phyloP scores from a whole-genome alignment of 1,140 invertebrate species.

The Drosophila subobscura region DNA sequence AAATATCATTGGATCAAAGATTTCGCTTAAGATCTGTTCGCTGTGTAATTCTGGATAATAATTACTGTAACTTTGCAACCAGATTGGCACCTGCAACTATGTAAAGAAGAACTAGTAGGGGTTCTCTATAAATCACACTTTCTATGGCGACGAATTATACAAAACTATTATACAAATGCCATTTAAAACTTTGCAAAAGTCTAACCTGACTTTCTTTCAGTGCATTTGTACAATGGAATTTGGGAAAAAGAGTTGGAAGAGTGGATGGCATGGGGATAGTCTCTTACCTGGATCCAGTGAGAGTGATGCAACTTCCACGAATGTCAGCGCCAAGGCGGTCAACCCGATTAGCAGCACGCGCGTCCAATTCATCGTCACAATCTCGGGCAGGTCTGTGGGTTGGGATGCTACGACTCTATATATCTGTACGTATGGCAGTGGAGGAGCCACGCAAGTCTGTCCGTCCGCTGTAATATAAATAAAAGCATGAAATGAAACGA shows the following conservation, averaged over 20 bases:
- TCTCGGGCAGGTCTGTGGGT: neutral
- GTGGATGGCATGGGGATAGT: slow-evolving; percentile 1
- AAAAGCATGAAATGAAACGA: slow-evolving; percentile 47
- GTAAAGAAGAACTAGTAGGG: no score
- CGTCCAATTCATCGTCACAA: slow-evolving; percentile 74
- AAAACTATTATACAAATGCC: no score
- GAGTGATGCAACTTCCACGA: slow-evolving; percentile 78
- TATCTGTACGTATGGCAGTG: neutral
- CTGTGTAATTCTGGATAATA: no score
- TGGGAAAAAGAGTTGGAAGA: slow-evolving; percentile 3
- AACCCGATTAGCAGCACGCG: slow-evolving; percentile 69
- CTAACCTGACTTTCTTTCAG: neutral
- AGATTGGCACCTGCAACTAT: no score
- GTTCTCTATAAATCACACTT: no score
- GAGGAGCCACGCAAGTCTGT: slow-evolving; percentile 27
- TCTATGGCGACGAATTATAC: neutral
- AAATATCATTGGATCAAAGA: no score
- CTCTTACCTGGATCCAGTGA: slow-evolving; percentile 80
- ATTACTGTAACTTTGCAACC: no score
- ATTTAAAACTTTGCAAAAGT: no score
- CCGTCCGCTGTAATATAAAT: slow-evolving; percentile 72
- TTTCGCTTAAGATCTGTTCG: no score
- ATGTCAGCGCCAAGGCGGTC: slow-evolving; percentile 67
- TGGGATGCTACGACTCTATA: neutral
- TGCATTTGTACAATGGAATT: neutral